phyloP scores from a whole-genome alignment of 2,888 invertebrate genomes.

The Orgyia antiqua region DNA sequence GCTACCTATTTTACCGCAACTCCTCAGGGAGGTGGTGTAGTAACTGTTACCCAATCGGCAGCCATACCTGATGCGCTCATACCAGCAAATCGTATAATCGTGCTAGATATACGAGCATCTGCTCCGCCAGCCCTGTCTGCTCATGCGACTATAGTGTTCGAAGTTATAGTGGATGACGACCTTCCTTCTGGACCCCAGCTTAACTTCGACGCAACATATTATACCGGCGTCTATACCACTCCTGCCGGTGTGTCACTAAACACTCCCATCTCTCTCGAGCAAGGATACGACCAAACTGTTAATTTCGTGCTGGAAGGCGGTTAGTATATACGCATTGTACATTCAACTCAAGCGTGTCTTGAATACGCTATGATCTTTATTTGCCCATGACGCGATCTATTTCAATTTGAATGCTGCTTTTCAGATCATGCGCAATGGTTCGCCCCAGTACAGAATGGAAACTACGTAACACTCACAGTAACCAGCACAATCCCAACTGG shows the following conservation, averaged over 20 bases:
- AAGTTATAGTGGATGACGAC: constrained; percentile 9
- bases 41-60: constrained; percentile 11
- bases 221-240: constrained; percentile 28
- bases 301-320: constrained; percentile 32
- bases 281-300: constrained; percentile 29
- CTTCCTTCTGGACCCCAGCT: constrained; percentile 3
- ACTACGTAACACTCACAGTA: neutral
- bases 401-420: no score
- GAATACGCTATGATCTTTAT: no score
- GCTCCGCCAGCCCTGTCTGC: constrained; percentile 16
- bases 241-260: constrained; percentile 20
- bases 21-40: constrained; percentile 6
- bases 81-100: constrained; percentile 17
- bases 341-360: neutral
- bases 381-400: no score
- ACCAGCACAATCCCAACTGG: constrained; percentile 10
- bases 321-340: constrained; percentile 13
- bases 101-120: constrained; percentile 22
- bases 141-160: constrained; percentile 20
- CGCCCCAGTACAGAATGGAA: neutral
- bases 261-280: constrained; percentile 20
- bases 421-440: constrained; percentile 1
- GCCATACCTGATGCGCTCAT: constrained; percentile 21
- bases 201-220: constrained; percentile 22
- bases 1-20: constrained; percentile 13